Evolutionary conservation across 23 tunicate species (phyloP).

Genomic region (Ciona savignyi): DNA sequence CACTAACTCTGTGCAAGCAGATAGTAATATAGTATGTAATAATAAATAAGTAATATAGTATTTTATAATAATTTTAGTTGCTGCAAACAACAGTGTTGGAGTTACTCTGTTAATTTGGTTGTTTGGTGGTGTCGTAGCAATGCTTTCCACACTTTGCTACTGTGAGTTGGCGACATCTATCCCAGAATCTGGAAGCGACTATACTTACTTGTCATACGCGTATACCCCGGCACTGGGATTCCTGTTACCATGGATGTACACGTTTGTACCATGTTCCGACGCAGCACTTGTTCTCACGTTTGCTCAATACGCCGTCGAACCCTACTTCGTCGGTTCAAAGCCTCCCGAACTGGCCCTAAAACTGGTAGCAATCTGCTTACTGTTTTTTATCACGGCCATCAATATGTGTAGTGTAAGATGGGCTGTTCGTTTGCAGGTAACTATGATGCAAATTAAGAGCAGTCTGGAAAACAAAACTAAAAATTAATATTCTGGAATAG

Average conservation of each 20-base stretch:
- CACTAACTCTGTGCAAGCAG: too few species aligned
- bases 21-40: too few species aligned
- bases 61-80: conserved; percentile 6
- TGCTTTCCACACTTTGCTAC: conserved; percentile 21
- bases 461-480: neutral
- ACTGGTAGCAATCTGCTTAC: conserved; percentile 2
- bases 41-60: too few species aligned
- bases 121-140: conserved; percentile 12
- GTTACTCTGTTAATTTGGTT: conserved; percentile 10
- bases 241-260: conserved; percentile 7
- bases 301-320: neutral
- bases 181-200: conserved; percentile 16
- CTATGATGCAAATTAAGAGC: neutral
- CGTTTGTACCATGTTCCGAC: neutral
- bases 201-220: conserved; percentile 17
- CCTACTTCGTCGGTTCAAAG: neutral
- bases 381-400: conserved; percentile 9
- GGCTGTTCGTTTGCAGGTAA: conserved; percentile 1
- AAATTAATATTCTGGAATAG: neutral
- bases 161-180: conserved; percentile 13
- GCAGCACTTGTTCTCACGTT: conserved; percentile 6
- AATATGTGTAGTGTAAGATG: neutral
- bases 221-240: conserved; percentile 15
- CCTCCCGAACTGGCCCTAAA: neutral
- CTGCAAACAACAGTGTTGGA: conserved; percentile 12